Percentiles rank a stretch among this genome's conserved stretches.
phyloP scores from a whole-genome alignment of 2,113 vertebrate species.

The Trematomus loennbergii region DNA sequence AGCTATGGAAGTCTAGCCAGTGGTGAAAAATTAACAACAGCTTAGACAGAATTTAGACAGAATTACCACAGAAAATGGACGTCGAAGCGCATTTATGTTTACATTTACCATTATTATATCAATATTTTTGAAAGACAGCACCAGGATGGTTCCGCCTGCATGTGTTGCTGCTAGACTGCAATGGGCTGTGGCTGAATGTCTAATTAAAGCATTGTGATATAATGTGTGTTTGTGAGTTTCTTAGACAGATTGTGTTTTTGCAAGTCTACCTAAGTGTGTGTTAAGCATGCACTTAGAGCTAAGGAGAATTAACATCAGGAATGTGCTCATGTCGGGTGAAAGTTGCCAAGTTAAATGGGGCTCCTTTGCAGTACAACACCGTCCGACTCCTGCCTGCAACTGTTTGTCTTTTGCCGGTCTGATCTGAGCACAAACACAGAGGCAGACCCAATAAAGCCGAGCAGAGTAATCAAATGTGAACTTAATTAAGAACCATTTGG shows the following conservation, averaged over 20 bases:
- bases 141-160: background rate
- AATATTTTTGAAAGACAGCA: background rate
- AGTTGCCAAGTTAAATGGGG: constrained; percentile 58
- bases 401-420: constrained; percentile 47
- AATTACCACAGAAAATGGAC: background rate
- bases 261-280: constrained; percentile 4
- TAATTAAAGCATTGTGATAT: background rate
- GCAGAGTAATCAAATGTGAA: constrained; percentile 66
- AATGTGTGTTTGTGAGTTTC: constrained; percentile 5
- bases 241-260: background rate
- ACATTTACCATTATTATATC: background rate
- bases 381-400: constrained; percentile 1
- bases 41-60: constrained; percentile 9
- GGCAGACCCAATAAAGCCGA: constrained; percentile 28
- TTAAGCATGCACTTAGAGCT: constrained; percentile 24
- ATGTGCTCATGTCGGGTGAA: constrained; percentile 61
- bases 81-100: background rate
- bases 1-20: background rate
- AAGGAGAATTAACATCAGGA: constrained; percentile 53
- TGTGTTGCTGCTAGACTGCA: background rate
- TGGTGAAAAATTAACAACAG: constrained; percentile 25
- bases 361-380: constrained; percentile 24
- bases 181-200: background rate
- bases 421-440: constrained; percentile 42
- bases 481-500: constrained; percentile 64